Conservation (phyloP, 2,797 vertebrate genomes). For the Xiphophorus birchmanni region DNA sequence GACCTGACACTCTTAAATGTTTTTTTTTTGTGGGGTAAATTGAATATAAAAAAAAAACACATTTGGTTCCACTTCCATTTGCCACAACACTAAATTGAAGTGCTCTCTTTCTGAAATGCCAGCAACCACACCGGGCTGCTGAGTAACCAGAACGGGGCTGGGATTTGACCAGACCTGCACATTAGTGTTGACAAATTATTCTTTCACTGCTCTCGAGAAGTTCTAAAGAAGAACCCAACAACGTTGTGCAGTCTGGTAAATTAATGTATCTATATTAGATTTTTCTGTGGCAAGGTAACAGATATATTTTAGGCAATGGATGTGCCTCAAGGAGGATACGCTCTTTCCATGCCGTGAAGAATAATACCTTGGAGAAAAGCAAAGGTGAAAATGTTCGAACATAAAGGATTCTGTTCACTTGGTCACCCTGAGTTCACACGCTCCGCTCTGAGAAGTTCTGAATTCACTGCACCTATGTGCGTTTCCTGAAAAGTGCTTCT, state of each 20-base stretch:
- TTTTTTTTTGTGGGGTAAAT: not conserved
- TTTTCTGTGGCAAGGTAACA: constrained; percentile 27
- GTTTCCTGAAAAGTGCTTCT: constrained; percentile 36
- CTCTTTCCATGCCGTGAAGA: constrained; percentile 3
- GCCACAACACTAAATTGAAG: constrained; percentile 43
- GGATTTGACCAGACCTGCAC: constrained; percentile 64
- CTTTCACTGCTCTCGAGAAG: constrained; percentile 30
- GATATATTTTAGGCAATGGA: constrained; percentile 22
- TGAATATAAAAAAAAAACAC: constrained; percentile 15
- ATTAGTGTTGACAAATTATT: constrained; percentile 47
- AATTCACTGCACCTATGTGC: constrained; percentile 14
- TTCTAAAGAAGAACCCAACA: constrained; percentile 19
- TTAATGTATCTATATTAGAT: not conserved
- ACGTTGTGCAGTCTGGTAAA: constrained; percentile 9
- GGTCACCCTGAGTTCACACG: constrained; percentile 26
- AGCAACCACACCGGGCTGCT: constrained; percentile 29
- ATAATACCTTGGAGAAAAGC: constrained; percentile 18
- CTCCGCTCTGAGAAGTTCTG: constrained; percentile 17
- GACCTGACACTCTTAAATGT: constrained; percentile 19
- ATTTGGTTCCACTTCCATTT: constrained; percentile 28
- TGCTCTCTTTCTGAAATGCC: constrained; percentile 46
- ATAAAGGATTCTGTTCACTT: constrained; percentile 21
- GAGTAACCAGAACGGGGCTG: constrained; percentile 30
- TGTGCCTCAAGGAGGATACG: constrained; percentile 14
- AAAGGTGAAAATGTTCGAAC: constrained; percentile 23